Evolutionary conservation across 2,797 vertebrate genomes (phyloP).

Genomic region (Coranthus polyacanthus): DNA sequence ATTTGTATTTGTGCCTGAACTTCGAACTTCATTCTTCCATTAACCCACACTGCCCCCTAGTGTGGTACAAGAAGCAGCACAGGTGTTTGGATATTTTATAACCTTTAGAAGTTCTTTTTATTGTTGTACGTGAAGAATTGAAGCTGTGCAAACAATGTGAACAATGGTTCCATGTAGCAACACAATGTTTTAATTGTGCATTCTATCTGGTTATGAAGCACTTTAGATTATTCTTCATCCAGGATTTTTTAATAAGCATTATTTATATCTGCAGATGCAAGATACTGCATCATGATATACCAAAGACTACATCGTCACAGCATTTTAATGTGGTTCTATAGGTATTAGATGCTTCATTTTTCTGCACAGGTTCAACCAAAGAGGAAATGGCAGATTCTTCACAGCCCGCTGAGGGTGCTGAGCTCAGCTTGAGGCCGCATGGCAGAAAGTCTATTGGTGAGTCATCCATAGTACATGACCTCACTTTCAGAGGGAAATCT

Average conservation of each 20-base stretch:
- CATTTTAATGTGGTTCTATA: not conserved
- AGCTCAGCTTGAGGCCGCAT: constrained; percentile 78
- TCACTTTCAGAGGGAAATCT: constrained; percentile 30
- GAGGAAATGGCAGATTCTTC: constrained; percentile 79
- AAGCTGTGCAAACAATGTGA: too few species aligned
- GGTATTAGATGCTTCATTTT: not conserved
- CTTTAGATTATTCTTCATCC: not conserved
- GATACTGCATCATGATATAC: not conserved
- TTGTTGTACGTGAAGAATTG: too few species aligned
- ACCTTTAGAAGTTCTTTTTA: too few species aligned
- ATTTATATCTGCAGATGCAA: too few species aligned
- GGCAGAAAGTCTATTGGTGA: constrained; percentile 84
- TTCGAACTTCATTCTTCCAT: not conserved
- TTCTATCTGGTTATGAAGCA: not conserved
- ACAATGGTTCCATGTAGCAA: not conserved
- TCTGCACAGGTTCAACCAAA: constrained; percentile 80
- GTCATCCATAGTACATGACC: constrained; percentile 44
- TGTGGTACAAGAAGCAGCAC: constrained; percentile 52
- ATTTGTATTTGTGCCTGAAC: not conserved
- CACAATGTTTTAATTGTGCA: not conserved
- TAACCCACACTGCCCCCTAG: constrained; percentile 75
- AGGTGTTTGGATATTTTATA: not conserved
- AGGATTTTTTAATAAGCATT: too few species aligned
- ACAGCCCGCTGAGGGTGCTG: constrained; percentile 74
- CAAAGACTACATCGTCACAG: not conserved